These are phyloP conservation scores for Drosophila fulvimacula DNA, from an alignment of 2,888 invertebrate species.

Conservation along the genomic window DNA sequence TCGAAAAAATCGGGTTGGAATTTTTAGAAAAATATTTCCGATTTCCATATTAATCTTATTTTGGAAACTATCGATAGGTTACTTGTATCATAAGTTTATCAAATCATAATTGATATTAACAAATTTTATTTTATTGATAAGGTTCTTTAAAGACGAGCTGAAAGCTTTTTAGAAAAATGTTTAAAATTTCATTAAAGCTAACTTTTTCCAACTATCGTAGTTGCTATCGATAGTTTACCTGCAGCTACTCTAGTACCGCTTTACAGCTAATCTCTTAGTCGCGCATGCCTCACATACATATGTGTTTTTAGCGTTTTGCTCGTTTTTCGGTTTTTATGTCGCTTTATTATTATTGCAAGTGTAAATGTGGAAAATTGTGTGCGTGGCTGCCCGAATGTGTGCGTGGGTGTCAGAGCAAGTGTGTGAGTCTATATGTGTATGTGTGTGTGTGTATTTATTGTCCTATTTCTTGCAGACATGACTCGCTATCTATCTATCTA, in stretches of 20 bases:
- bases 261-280: constrained; percentile 7
- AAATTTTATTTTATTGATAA: no score
- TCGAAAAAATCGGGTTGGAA: no score
- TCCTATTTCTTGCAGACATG: constrained; percentile 54
- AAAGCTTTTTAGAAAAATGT: not conserved
- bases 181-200: not conserved
- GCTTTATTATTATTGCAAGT: constrained; percentile 79
- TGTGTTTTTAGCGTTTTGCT: constrained; percentile 1
- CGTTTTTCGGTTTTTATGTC: constrained; percentile 50
- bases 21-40: no score
- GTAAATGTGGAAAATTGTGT: constrained; percentile 71
- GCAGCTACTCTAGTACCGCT: not conserved
- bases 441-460: constrained; percentile 54
- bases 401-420: constrained; percentile 16
- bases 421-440: constrained; percentile 7
- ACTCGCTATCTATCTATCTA: constrained; percentile 14
- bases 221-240: not conserved
- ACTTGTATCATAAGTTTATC: no score
- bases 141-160: no score
- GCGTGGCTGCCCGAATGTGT: constrained; percentile 31
- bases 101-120: no score
- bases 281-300: constrained; percentile 1
- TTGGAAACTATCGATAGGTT: no score
- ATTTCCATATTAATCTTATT: no score
- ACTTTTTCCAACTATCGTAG: not conserved